Conservation (phyloP, 2,888 invertebrate genomes). For the Callyntrura guangdongensis region DNA sequence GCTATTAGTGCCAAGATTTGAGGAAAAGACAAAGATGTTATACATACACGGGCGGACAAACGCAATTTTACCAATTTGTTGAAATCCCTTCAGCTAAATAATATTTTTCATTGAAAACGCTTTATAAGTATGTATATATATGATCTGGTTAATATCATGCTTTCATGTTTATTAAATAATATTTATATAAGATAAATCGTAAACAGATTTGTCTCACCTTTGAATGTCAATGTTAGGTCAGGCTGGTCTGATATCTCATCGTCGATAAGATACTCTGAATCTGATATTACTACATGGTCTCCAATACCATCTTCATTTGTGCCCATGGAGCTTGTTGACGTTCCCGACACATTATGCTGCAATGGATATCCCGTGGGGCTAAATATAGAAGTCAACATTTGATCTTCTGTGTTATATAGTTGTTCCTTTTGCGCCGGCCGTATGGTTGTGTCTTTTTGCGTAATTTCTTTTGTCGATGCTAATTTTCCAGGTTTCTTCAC, state of each 20-base stretch:
- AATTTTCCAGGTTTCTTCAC: conserved; percentile 12
- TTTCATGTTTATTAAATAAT: too few species aligned
- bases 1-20: too few species aligned
- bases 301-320: conserved; percentile 69
- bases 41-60: too few species aligned
- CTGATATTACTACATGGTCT: conserved; percentile 79
- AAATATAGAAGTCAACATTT: neutral
- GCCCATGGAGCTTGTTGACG: conserved; percentile 75
- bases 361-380: conserved; percentile 54
- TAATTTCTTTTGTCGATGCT: neutral
- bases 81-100: too few species aligned
- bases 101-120: too few species aligned
- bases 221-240: conserved; percentile 89
- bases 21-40: too few species aligned
- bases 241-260: conserved; percentile 97
- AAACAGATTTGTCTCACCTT: conserved; percentile 73
- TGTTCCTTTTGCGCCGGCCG: neutral
- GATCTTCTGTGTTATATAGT: neutral
- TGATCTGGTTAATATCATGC: too few species aligned
- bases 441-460: neutral
- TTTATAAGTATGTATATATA: too few species aligned
- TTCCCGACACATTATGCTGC: conserved; percentile 68
- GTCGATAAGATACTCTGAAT: conserved; percentile 91
- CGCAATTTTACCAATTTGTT: too few species aligned
- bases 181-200: too few species aligned